Conservation (phyloP, 1,140 invertebrate species). For the Heliconius eleuchia region DNA sequence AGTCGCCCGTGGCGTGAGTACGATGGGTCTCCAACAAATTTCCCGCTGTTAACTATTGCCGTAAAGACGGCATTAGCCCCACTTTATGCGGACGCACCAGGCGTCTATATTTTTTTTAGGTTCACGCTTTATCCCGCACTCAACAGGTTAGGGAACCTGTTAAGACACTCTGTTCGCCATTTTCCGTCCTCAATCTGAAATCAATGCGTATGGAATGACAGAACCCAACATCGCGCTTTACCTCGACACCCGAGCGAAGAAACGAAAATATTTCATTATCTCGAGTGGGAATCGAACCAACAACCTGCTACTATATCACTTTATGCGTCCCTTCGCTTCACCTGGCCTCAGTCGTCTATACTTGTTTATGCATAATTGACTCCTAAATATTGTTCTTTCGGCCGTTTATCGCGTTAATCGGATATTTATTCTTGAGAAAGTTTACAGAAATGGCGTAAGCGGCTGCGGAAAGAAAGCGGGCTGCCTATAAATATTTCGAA, state of each 20-base stretch:
- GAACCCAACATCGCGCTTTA: no score
- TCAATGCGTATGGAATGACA: no score
- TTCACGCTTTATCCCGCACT: no score
- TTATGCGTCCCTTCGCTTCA: constrained; percentile 16
- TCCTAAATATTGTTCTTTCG: constrained; percentile 75
- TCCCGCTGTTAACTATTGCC: constrained; percentile 68
- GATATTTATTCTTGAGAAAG: constrained; percentile 68
- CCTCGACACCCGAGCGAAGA: no score
- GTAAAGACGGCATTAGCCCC: constrained; percentile 67
- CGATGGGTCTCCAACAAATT: constrained; percentile 49
- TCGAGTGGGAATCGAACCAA: no score
- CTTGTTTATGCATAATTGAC: constrained; percentile 71
- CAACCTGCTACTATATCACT: no score
- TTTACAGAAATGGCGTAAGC: constrained; percentile 29
- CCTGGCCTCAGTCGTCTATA: constrained; percentile 57
- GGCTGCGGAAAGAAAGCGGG: constrained; percentile 27
- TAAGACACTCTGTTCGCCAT: no score
- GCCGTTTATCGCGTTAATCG: constrained; percentile 64
- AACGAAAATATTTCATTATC: no score
- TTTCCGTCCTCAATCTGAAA: no score
- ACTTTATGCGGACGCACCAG: constrained; percentile 64
- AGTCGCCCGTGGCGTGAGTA: constrained; percentile 52
- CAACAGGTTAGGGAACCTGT: no score
- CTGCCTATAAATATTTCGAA: constrained; percentile 24
- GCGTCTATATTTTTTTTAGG: constrained; percentile 57